phyloP scores from a whole-genome alignment of 2,888 invertebrate species.

The Nomada goodeniana region DNA sequence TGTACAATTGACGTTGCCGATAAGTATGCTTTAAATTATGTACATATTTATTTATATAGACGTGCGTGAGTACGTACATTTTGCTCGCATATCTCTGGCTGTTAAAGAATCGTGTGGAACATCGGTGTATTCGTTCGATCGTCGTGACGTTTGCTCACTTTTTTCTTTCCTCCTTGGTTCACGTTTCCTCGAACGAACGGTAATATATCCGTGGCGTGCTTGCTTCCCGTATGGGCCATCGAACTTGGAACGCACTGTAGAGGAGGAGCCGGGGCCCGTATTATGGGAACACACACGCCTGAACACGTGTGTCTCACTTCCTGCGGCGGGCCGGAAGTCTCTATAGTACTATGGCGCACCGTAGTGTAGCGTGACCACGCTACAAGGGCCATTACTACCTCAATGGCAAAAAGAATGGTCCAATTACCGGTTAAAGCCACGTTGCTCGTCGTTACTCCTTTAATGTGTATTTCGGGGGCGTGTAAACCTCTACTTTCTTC shows the following conservation, averaged over 20 bases:
- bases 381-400: constrained; percentile 81
- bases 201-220: constrained; percentile 57
- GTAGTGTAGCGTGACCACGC: constrained; percentile 81
- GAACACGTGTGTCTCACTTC: constrained; percentile 83
- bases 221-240: constrained; percentile 61
- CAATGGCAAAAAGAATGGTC: constrained; percentile 78
- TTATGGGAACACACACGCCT: constrained; percentile 80
- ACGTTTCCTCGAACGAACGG: constrained; percentile 57
- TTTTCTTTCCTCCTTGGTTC: constrained; percentile 51
- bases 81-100: not conserved
- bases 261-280: constrained; percentile 69
- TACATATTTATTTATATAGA: not conserved
- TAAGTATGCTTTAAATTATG: constrained; percentile 6
- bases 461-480: constrained; percentile 51
- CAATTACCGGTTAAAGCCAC: constrained; percentile 77
- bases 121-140: constrained; percentile 21
- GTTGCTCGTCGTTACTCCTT: constrained; percentile 60
- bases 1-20: constrained; percentile 11
- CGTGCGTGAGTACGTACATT: constrained; percentile 34
- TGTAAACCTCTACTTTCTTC: constrained; percentile 17
- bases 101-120: not conserved
- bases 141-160: constrained; percentile 59
- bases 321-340: constrained; percentile 83
- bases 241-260: constrained; percentile 68
- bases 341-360: constrained; percentile 81